Evolutionary conservation across 2,113 vertebrate genomes (phyloP).

Genomic region (Amia ocellicauda): DNA sequence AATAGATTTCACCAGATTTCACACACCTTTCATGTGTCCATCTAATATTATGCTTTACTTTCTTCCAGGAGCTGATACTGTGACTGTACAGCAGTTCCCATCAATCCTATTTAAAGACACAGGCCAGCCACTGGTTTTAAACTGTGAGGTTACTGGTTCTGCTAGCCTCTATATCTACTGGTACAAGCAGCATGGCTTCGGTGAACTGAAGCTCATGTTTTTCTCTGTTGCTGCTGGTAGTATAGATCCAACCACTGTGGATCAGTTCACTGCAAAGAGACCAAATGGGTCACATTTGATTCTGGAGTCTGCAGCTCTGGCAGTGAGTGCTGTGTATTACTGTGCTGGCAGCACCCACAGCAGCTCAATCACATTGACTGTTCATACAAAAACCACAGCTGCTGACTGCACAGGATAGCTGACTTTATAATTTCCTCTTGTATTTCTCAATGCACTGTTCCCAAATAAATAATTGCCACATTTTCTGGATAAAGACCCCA

Average conservation of each 20-base stretch:
- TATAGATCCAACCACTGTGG: neutral
- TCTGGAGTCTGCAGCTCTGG: neutral
- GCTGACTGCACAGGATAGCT: too few relatives aligned
- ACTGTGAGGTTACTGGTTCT: neutral
- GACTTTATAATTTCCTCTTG: too few relatives aligned
- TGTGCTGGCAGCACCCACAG: constrained; percentile 3
- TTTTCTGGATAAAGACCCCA: too few relatives aligned
- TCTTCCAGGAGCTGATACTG: neutral
- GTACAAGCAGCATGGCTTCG: neutral
- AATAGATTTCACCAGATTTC: too few relatives aligned
- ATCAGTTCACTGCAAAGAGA: neutral
- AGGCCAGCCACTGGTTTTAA: neutral
- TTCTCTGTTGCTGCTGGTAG: neutral
- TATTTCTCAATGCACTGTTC: too few relatives aligned
- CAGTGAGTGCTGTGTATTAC: neutral
- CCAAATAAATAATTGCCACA: too few relatives aligned
- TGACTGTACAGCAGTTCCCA: neutral
- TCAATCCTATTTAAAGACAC: neutral
- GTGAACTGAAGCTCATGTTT: neutral
- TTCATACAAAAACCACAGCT: neutral
- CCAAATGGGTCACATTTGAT: neutral
- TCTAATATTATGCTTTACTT: neutral
- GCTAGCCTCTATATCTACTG: neutral
- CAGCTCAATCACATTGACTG: neutral
- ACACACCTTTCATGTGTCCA: too few relatives aligned